These are phyloP conservation scores for Euura lappo DNA, from an alignment of 1,140 invertebrate genomes.

Conservation along the genomic window DNA sequence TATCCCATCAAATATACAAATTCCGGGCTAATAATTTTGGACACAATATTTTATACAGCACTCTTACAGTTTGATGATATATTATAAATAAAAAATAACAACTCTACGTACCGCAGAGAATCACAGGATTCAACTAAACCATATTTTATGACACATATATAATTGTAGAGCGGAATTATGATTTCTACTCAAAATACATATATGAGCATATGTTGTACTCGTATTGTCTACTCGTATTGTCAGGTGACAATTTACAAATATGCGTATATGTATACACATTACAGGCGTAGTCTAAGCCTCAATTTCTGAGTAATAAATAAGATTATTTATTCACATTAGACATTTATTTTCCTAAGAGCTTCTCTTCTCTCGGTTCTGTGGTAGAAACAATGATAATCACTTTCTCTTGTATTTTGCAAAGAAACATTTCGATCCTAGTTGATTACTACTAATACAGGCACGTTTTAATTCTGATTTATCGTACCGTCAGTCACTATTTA, in stretches of 20 bases:
- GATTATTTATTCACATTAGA: not conserved
- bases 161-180: not conserved
- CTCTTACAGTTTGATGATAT: not conserved
- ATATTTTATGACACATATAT: not conserved
- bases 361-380: not conserved
- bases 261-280: not conserved
- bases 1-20: too few relatives aligned
- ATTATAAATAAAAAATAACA: not conserved
- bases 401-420: not conserved
- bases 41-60: not conserved
- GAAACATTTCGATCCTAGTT: not conserved
- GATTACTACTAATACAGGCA: not conserved
- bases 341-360: not conserved
- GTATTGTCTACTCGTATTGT: conserved; percentile 2
- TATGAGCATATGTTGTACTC: not conserved
- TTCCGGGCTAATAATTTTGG: too few relatives aligned
- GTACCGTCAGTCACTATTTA: not conserved
- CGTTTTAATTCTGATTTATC: not conserved
- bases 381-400: not conserved
- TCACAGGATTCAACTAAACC: not conserved
- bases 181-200: not conserved
- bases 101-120: not conserved
- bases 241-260: not conserved
- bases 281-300: not conserved
- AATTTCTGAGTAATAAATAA: too few relatives aligned